Conservation (phyloP, 1,140 invertebrate genomes). For the Monomorium pharaonis region DNA sequence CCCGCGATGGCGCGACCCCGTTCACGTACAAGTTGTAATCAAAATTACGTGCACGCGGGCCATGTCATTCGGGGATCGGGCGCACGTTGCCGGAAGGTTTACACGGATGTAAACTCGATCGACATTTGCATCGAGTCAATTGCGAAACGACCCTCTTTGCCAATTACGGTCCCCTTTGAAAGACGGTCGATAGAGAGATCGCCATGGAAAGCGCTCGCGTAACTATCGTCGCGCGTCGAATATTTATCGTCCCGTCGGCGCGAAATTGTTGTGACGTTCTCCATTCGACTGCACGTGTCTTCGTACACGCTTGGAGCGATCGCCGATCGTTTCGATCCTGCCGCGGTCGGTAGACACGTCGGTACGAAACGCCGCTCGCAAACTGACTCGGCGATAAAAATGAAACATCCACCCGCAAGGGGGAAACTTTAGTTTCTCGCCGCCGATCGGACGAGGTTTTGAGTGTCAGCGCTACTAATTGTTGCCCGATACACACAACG, state of each 20-base stretch:
- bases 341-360: background rate
- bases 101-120: conserved; percentile 69
- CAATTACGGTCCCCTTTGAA: background rate
- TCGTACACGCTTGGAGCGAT: background rate
- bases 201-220: background rate
- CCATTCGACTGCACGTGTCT: background rate
- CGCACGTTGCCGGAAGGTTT: conserved; percentile 64
- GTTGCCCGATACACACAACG: background rate
- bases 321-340: background rate
- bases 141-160: conserved; percentile 44
- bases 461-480: conserved; percentile 6
- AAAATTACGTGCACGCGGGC: conserved; percentile 64
- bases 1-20: conserved; percentile 51
- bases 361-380: background rate
- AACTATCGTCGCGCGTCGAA: background rate
- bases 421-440: background rate
- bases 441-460: background rate
- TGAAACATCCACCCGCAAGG: background rate
- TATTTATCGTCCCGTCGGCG: background rate
- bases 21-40: conserved; percentile 70
- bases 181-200: background rate
- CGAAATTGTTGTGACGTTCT: background rate
- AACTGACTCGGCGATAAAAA: conserved; percentile 3
- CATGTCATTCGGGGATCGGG: conserved; percentile 53
- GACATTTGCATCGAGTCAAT: conserved; percentile 68